phyloP scores from a whole-genome alignment of 2,797 vertebrate species.

The Australoheros facetus region DNA sequence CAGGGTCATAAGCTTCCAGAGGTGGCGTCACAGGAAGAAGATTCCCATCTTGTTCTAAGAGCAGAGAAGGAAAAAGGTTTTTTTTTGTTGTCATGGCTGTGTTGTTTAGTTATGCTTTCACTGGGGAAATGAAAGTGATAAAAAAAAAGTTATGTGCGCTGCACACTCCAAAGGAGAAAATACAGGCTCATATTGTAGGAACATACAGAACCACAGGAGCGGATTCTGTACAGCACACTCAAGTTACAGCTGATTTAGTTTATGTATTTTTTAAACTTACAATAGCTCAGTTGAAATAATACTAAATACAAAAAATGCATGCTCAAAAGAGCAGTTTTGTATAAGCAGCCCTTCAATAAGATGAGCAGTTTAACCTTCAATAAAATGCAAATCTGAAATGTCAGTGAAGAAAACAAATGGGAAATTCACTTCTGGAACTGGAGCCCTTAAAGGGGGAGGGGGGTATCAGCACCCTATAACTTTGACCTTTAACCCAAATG shows the following conservation, averaged over 20 bases:
- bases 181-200: neutral
- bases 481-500: neutral
- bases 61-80: slow-evolving; percentile 15
- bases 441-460: neutral
- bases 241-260: neutral
- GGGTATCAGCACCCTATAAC: neutral
- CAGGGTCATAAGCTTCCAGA: slow-evolving; percentile 26
- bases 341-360: neutral
- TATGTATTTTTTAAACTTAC: neutral
- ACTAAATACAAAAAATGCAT: neutral
- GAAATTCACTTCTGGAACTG: neutral
- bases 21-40: neutral
- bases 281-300: neutral
- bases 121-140: slow-evolving; percentile 7
- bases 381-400: neutral
- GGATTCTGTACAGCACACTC: neutral
- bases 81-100: neutral
- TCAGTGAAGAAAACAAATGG: neutral
- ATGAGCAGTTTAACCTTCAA: neutral
- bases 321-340: neutral
- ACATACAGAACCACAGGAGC: neutral
- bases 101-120: slow-evolving; percentile 2
- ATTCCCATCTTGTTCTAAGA: slow-evolving; percentile 43
- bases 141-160: neutral
- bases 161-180: neutral